Evolutionary conservation across 2,888 invertebrate species (phyloP).

Genomic region (Rhagonycha lutea): DNA sequence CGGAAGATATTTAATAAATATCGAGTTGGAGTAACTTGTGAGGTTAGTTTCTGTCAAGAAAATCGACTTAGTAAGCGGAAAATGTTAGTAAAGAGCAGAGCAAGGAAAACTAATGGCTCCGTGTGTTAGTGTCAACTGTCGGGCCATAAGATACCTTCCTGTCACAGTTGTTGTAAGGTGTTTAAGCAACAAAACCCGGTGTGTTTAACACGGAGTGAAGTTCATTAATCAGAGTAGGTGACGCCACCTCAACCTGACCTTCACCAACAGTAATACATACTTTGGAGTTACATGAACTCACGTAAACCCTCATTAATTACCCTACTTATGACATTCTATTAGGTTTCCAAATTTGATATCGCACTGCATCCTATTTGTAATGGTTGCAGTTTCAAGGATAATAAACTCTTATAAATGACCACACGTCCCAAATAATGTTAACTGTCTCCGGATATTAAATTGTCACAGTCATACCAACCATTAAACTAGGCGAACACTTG

Average conservation of each 20-base stretch:
- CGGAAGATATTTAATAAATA: not conserved
- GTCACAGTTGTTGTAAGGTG: conserved; percentile 48
- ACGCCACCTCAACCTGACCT: conserved; percentile 39
- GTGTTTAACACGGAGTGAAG: conserved; percentile 52
- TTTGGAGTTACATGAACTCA: conserved; percentile 25
- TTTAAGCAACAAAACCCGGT: conserved; percentile 51
- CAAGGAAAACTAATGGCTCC: conserved; percentile 41
- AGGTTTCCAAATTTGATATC: conserved; percentile 31
- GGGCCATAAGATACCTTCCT: conserved; percentile 43
- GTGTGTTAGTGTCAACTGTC: conserved; percentile 45
- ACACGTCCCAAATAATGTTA: conserved; percentile 1
- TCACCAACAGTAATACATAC: conserved; percentile 22
- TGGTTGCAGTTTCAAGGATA: conserved; percentile 14
- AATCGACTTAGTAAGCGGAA: conserved; percentile 25
- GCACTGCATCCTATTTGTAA: conserved; percentile 26
- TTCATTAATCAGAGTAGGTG: conserved; percentile 53
- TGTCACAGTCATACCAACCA: conserved; percentile 8
- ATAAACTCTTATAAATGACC: conserved; percentile 14
- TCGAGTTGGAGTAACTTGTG: not conserved
- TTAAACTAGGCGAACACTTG: not conserved
- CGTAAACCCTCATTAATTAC: conserved; percentile 43
- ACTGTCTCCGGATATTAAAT: conserved; percentile 19
- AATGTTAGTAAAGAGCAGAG: conserved; percentile 27
- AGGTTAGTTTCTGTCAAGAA: conserved; percentile 4
- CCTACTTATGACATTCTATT: conserved; percentile 44